A percentile compares a stretch with the other conserved stretches of the same genome.
These are phyloP conservation scores for Celastrina argiolus DNA, from an alignment of 2,888 invertebrate genomes.

Conservation along the genomic window DNA sequence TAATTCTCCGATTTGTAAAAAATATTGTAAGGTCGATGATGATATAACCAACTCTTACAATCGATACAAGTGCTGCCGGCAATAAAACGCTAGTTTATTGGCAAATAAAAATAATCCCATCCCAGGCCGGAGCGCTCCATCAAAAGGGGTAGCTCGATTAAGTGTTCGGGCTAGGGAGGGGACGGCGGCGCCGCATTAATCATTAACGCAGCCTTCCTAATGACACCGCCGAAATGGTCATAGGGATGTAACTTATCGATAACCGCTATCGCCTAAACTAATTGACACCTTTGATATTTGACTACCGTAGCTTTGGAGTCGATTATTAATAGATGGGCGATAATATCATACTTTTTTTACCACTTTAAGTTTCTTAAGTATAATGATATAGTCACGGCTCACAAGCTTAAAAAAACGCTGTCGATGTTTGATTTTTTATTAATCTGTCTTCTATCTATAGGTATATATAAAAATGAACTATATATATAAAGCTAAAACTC, in stretches of 20 bases:
- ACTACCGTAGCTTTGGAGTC: slow-evolving; percentile 32
- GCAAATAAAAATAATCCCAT: slow-evolving; percentile 59
- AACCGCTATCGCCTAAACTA: slow-evolving; percentile 36
- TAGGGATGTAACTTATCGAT: slow-evolving; percentile 53
- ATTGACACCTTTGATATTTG: slow-evolving; percentile 36
- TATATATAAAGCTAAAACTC: too few species aligned
- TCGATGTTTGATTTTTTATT: too few species aligned
- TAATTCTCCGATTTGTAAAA: too few species aligned
- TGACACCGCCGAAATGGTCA: slow-evolving; percentile 73
- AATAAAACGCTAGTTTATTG: slow-evolving; percentile 43
- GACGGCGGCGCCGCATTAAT: slow-evolving; percentile 74
- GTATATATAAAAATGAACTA: too few species aligned
- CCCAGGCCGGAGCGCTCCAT: slow-evolving; percentile 61
- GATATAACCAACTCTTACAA: slow-evolving; percentile 26
- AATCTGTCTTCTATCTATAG: too few species aligned
- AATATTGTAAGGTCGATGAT: not conserved
- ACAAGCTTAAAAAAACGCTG: not conserved
- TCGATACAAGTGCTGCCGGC: slow-evolving; percentile 36
- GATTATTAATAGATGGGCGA: not conserved
- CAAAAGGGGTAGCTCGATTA: slow-evolving; percentile 76
- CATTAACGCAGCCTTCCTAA: slow-evolving; percentile 76
- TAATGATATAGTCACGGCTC: too few species aligned
- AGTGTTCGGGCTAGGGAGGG: slow-evolving; percentile 54
- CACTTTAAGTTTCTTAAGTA: not conserved
- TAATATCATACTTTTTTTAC: not conserved